Evolutionary conservation across 2,888 invertebrate species (phyloP).

Genomic region (Euspilapteryx auroguttella): DNA sequence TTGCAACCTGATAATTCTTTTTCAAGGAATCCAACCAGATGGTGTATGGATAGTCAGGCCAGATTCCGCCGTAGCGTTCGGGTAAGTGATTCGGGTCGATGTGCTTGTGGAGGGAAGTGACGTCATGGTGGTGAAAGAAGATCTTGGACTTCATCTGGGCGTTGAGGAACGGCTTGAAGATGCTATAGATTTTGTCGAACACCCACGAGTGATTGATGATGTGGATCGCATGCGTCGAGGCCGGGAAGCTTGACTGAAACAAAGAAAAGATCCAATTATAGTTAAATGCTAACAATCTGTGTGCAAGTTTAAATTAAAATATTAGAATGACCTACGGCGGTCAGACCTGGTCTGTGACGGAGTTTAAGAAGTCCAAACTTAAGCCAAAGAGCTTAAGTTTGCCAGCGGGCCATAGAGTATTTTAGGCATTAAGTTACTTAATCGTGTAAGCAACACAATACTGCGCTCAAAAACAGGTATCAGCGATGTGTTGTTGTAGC

Average conservation of each 20-base stretch:
- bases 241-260: conserved; percentile 70
- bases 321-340: too few species aligned
- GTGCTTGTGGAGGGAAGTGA: conserved; percentile 73
- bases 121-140: conserved; percentile 73
- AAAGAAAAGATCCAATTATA: conserved; percentile 3
- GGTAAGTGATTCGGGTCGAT: conserved; percentile 72
- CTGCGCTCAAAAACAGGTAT: too few species aligned
- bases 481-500: too few species aligned
- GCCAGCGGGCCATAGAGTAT: too few species aligned
- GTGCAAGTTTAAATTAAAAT: too few species aligned
- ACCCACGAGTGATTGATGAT: conserved; percentile 81
- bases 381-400: too few species aligned
- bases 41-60: conserved; percentile 74
- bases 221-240: conserved; percentile 74
- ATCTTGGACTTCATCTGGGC: conserved; percentile 67
- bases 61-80: conserved; percentile 67
- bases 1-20: conserved; percentile 57
- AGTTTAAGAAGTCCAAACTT: too few species aligned
- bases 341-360: too few species aligned
- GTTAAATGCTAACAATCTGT: too few species aligned
- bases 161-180: conserved; percentile 77
- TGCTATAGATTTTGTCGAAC: conserved; percentile 75
- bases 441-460: too few species aligned
- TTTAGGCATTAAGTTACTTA: too few species aligned
- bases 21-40: conserved; percentile 70